phyloP scores from a whole-genome alignment of 1,140 invertebrate genomes.

The Saccostrea glomerata region DNA sequence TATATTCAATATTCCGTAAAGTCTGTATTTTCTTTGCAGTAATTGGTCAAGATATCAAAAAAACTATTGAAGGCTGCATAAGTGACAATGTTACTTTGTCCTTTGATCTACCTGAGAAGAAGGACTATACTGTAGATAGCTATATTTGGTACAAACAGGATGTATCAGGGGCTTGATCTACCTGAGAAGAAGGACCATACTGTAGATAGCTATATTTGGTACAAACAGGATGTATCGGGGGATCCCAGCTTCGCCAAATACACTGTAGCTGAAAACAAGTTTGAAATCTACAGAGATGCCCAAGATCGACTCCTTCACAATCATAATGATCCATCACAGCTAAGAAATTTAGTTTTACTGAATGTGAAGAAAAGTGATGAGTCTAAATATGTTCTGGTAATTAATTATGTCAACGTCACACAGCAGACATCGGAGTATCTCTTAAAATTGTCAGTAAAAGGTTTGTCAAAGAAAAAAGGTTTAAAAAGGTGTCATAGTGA shows the following conservation, averaged over 20 bases:
- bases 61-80: background rate
- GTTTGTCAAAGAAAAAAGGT: background rate
- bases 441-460: background rate
- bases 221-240: background rate
- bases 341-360: background rate
- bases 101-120: background rate
- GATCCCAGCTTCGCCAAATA: background rate
- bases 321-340: background rate
- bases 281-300: background rate
- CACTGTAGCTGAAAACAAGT: background rate
- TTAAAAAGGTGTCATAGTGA: no score
- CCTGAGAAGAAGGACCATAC: no score
- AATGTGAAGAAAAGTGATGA: background rate
- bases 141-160: background rate
- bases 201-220: background rate
- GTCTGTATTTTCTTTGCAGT: background rate
- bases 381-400: background rate
- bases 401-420: background rate
- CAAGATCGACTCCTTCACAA: background rate
- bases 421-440: background rate
- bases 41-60: background rate
- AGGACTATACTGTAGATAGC: background rate
- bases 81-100: background rate
- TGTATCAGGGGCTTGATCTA: background rate
- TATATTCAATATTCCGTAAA: no score